A percentile compares a stretch with the other conserved stretches of the same genome.
phyloP scores from a whole-genome alignment of 1,140 invertebrate species.

The Cydia amplana region DNA sequence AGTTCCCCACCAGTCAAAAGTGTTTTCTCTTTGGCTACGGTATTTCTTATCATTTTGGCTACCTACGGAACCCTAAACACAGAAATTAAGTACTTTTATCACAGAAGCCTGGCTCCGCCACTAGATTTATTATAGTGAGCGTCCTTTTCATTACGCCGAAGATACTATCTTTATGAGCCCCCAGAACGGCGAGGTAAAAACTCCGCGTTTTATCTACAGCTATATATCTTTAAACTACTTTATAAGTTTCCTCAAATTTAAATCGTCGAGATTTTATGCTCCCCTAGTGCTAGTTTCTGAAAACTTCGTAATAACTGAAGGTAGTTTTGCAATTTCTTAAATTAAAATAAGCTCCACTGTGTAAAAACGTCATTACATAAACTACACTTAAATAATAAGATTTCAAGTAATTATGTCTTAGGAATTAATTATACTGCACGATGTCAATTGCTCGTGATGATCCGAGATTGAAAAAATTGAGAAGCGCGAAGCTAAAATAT shows the following conservation, averaged over 20 bases:
- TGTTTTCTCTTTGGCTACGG: not conserved
- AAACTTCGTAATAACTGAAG: not conserved
- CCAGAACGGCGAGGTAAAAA: slow-evolving; percentile 13
- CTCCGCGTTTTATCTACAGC: not conserved
- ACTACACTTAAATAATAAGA: too few species aligned
- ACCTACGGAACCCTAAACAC: not conserved
- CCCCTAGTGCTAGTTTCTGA: not conserved
- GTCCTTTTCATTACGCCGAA: slow-evolving; percentile 27
- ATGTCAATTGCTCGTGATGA: too few species aligned
- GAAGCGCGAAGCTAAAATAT: too few species aligned
- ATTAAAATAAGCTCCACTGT: too few species aligned
- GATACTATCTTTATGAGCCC: slow-evolving; percentile 30
- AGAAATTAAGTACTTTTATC: not conserved
- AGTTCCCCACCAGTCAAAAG: too few species aligned
- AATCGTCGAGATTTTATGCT: not conserved
- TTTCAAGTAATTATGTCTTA: too few species aligned
- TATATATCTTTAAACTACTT: slow-evolving; percentile 11
- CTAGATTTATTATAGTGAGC: slow-evolving; percentile 1
- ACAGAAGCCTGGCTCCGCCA: not conserved
- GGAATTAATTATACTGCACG: too few species aligned
- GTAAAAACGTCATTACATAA: too few species aligned
- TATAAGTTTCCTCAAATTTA: slow-evolving; percentile 4
- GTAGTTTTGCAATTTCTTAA: not conserved
- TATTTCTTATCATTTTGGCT: not conserved
- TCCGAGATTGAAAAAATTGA: too few species aligned